phyloP scores from a whole-genome alignment of 2,797 vertebrate species.

The Micropoecilia bifurca region DNA sequence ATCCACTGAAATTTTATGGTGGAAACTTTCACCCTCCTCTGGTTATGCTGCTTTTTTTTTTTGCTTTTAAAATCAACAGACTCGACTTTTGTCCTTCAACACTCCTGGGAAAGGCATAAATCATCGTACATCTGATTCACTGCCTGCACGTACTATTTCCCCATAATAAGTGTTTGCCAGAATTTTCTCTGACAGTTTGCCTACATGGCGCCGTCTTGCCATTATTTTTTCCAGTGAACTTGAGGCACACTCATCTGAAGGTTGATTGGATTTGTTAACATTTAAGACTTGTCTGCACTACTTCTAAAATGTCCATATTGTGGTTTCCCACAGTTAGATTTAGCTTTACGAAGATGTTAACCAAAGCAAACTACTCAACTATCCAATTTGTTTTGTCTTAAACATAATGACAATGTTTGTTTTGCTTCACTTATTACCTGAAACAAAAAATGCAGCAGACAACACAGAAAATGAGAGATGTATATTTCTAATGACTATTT shows the following conservation, averaged over 20 bases:
- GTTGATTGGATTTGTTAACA: background rate
- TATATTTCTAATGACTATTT: background rate
- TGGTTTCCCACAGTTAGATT: background rate
- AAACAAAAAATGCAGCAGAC: background rate
- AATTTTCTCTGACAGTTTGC: background rate
- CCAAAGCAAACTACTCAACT: background rate
- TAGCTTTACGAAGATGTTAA: background rate
- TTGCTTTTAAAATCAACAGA: background rate
- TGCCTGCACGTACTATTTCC: background rate
- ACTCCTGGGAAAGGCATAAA: conserved; percentile 1
- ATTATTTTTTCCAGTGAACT: background rate
- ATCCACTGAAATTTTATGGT: background rate
- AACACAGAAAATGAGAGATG: background rate
- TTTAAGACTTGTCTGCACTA: background rate
- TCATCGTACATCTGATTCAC: background rate
- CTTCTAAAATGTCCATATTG: background rate
- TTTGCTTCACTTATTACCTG: background rate
- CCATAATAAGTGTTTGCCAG: background rate
- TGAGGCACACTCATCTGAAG: background rate
- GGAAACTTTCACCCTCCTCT: background rate
- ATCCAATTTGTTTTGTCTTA: background rate
- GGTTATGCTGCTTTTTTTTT: background rate
- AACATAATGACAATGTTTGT: background rate
- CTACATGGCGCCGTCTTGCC: conserved; percentile 23
- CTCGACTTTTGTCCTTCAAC: background rate